These are phyloP conservation scores for Cheilosia soror DNA, from an alignment of 2,888 invertebrate species.

Conservation along the genomic window DNA sequence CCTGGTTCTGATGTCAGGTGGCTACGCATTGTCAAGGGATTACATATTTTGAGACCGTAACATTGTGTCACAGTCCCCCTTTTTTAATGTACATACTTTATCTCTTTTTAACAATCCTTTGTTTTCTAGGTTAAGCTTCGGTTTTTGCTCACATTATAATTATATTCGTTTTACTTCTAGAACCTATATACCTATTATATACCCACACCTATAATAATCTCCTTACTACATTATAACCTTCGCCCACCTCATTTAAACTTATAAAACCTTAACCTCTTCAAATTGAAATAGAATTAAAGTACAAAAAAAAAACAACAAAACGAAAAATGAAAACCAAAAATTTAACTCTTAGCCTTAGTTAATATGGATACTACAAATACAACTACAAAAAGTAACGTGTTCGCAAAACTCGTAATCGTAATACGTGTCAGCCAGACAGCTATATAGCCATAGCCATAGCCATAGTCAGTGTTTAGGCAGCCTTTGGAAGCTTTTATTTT, in stretches of 20 bases:
- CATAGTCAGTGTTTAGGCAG: constrained; percentile 40
- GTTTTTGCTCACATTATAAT: no score
- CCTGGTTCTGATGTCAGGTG: no score
- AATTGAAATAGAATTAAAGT: constrained; percentile 2
- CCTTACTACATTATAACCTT: no score
- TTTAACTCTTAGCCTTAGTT: constrained; percentile 39
- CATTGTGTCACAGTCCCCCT: no score
- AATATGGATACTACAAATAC: constrained; percentile 28
- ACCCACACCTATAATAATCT: no score
- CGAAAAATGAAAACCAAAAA: constrained; percentile 39
- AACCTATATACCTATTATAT: no score
- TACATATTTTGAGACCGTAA: no score
- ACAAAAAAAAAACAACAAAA: constrained; percentile 27
- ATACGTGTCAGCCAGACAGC: constrained; percentile 55
- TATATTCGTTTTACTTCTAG: no score
- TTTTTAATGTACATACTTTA: no score
- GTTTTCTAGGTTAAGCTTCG: no score
- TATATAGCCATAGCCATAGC: constrained; percentile 38
- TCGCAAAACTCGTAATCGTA: constrained; percentile 46
- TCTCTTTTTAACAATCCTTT: no score
- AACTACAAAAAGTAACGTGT: constrained; percentile 52
- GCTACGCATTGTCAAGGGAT: no score
- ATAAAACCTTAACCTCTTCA: not conserved
- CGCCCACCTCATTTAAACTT: not conserved
- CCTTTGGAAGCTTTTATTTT: constrained; percentile 49